Evolutionary conservation across 2,888 invertebrate species (phyloP).

Genomic region (Cantharis rufa): DNA sequence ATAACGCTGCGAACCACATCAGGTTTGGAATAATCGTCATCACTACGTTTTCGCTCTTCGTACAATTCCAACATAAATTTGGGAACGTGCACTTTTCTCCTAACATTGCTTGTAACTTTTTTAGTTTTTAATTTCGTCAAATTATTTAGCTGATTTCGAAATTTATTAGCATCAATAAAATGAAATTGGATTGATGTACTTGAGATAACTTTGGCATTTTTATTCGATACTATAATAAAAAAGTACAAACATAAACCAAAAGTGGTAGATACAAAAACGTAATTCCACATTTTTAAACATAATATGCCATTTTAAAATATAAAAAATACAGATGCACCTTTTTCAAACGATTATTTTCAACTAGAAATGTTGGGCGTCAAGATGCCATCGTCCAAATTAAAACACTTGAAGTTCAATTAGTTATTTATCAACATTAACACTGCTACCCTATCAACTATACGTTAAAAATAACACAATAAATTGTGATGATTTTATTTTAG

Average conservation of each 20-base stretch:
- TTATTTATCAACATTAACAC: neutral
- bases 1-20: conserved; percentile 53
- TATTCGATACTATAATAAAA: conserved; percentile 7
- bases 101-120: conserved; percentile 2
- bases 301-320: neutral
- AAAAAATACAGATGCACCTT: neutral
- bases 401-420: conserved; percentile 51
- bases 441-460: neutral
- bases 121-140: conserved; percentile 6
- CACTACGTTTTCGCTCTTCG: conserved; percentile 45
- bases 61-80: conserved; percentile 55
- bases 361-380: conserved; percentile 40
- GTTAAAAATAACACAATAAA: neutral
- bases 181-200: conserved; percentile 28
- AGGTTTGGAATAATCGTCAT: conserved; percentile 37
- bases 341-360: conserved; percentile 15
- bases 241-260: conserved; percentile 21
- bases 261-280: conserved; percentile 8
- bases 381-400: conserved; percentile 40
- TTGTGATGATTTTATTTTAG: neutral
- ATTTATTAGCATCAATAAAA: conserved; percentile 14
- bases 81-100: conserved; percentile 47
- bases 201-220: conserved; percentile 15
- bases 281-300: conserved; percentile 26
- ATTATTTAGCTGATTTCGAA: conserved; percentile 4